Evolutionary conservation across 1,140 invertebrate genomes (phyloP).

Genomic region (Anthonomus grandis): DNA sequence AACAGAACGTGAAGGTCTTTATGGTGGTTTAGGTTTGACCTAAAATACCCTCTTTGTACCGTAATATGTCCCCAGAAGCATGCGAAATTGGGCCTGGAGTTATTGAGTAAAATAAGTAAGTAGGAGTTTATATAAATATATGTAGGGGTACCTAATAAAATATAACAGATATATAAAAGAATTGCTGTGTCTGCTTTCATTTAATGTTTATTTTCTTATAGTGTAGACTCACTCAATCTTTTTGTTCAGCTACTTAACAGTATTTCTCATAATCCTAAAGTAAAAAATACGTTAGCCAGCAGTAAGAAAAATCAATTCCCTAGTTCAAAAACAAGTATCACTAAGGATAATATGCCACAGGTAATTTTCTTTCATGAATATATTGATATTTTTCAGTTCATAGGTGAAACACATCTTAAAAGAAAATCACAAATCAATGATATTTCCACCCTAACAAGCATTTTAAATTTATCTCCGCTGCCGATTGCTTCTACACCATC

Average conservation of each 20-base stretch:
- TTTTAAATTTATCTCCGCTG: constrained; percentile 41
- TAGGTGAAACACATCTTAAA: constrained; percentile 42
- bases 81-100: too few relatives aligned
- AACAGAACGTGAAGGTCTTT: too few relatives aligned
- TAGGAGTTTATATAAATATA: too few relatives aligned
- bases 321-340: constrained; percentile 44
- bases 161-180: too few relatives aligned
- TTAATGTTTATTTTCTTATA: too few relatives aligned
- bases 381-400: constrained; percentile 21
- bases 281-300: constrained; percentile 50
- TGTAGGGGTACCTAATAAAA: too few relatives aligned
- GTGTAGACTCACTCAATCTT: constrained; percentile 52
- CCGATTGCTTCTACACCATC: constrained; percentile 44
- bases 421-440: constrained; percentile 41
- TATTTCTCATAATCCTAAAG: constrained; percentile 51
- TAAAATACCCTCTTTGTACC: too few relatives aligned
- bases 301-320: constrained; percentile 33
- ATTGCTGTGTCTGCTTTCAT: too few relatives aligned
- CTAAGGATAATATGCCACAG: constrained; percentile 53
- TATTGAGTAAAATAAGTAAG: too few relatives aligned
- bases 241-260: constrained; percentile 53
- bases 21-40: too few relatives aligned
- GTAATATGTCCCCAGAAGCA: too few relatives aligned
- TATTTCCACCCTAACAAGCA: constrained; percentile 40
- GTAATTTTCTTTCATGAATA: constrained; percentile 36